These are phyloP conservation scores for Esox masquinongy DNA, from an alignment of 2,797 vertebrate genomes.

Conservation along the genomic window DNA sequence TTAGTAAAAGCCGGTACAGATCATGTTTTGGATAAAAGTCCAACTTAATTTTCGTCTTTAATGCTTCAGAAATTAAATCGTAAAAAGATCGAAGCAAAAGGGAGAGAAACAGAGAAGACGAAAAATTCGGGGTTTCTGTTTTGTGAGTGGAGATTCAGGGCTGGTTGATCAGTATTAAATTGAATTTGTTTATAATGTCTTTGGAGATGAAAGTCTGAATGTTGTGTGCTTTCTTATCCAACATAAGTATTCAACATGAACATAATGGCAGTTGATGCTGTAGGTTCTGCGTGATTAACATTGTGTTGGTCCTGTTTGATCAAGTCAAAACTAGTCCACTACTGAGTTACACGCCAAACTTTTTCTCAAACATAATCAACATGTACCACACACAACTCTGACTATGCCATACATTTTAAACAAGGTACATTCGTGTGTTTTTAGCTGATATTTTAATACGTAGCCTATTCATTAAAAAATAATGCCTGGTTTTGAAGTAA, in stretches of 20 bases:
- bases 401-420: not conserved
- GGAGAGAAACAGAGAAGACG: constrained; percentile 10
- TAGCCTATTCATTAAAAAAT: too few species aligned
- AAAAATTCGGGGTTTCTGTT: constrained; percentile 14
- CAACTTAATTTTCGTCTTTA: constrained; percentile 76
- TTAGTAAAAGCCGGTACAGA: constrained; percentile 75
- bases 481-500: not conserved
- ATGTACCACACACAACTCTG: not conserved
- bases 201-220: constrained; percentile 13
- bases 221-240: constrained; percentile 5
- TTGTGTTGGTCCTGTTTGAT: not conserved
- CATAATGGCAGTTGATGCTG: constrained; percentile 8
- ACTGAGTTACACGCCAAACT: not conserved
- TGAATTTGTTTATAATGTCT: constrained; percentile 21
- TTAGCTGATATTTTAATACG: too few species aligned
- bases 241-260: constrained; percentile 17
- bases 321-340: not conserved
- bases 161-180: constrained; percentile 18
- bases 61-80: constrained; percentile 66
- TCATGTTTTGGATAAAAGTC: constrained; percentile 78
- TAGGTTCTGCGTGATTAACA: constrained; percentile 22
- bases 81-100: constrained; percentile 39
- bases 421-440: not conserved
- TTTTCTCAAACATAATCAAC: not conserved
- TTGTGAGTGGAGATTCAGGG: constrained; percentile 9